Conservation (phyloP, 2,888 invertebrate genomes). For the Eristalis pertinax region DNA sequence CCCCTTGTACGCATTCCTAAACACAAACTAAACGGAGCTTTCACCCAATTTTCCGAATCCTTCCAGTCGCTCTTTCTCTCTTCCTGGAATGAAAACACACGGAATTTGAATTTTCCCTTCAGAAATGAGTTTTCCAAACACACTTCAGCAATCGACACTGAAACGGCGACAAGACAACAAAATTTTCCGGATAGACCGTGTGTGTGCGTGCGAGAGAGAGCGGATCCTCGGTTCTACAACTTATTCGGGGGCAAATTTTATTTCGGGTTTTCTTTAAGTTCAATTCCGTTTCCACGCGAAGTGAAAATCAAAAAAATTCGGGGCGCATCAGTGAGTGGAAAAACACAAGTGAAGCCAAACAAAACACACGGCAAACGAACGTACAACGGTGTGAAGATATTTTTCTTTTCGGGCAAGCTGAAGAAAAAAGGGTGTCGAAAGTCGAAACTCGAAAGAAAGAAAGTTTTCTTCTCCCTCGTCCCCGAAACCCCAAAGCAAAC, state of each 20-base stretch:
- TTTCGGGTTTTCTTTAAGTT: neutral
- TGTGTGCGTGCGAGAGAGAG: constrained; percentile 2
- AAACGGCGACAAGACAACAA: constrained; percentile 45
- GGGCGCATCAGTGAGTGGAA: neutral
- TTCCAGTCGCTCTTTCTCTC: constrained; percentile 16
- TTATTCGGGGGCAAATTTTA: constrained; percentile 39
- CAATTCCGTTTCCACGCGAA: neutral
- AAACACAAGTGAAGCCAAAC: neutral
- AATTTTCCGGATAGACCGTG: constrained; percentile 46
- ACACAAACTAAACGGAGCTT: constrained; percentile 45
- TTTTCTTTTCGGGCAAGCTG: neutral
- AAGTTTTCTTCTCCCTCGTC: constrained; percentile 5
- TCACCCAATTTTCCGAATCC: constrained; percentile 61
- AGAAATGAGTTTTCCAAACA: constrained; percentile 43
- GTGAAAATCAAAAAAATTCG: neutral
- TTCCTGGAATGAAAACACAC: constrained; percentile 62
- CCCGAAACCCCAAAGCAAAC: neutral
- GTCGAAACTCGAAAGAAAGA: too few relatives aligned
- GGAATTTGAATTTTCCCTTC: constrained; percentile 27
- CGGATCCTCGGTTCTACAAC: constrained; percentile 7
- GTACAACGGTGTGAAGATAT: constrained; percentile 29
- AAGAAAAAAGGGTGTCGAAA: constrained; percentile 18
- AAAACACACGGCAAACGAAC: constrained; percentile 10
- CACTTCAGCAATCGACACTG: constrained; percentile 55
- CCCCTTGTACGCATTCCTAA: constrained; percentile 20